These are phyloP conservation scores for Leptinotarsa lineolata DNA, from an alignment of 1,140 invertebrate species.

Conservation along the genomic window DNA sequence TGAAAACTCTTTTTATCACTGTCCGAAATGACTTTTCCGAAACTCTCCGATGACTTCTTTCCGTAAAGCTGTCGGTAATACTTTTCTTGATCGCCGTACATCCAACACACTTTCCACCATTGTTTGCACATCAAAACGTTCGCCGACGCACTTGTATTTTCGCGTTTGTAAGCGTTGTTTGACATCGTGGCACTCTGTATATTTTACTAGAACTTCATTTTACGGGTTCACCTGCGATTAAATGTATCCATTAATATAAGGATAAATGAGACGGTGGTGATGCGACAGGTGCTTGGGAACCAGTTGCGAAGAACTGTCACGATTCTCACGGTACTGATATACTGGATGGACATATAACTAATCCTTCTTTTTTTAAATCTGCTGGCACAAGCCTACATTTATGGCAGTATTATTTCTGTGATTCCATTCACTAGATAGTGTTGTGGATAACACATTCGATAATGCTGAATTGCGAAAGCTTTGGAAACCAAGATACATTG, in stretches of 20 bases:
- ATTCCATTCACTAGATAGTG: no score
- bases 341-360: no score
- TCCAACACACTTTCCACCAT: conserved; percentile 87
- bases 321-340: no score
- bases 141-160: conserved; percentile 56
- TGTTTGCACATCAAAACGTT: conserved; percentile 81
- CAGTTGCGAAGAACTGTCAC: no score
- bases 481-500: no score
- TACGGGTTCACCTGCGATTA: neutral
- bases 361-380: no score
- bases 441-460: no score
- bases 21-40: conserved; percentile 18
- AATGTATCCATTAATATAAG: neutral
- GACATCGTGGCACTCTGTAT: conserved; percentile 37
- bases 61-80: conserved; percentile 80
- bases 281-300: neutral
- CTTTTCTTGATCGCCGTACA: conserved; percentile 82
- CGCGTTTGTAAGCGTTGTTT: conserved; percentile 43
- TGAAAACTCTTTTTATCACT: neutral
- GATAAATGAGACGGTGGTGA: neutral
- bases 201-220: neutral
- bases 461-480: no score
- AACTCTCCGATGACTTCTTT: conserved; percentile 47
- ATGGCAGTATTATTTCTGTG: no score
- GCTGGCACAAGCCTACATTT: no score